Percentiles rank a stretch among this genome's conserved stretches.
phyloP scores from a whole-genome alignment of 1,140 invertebrate genomes.

The Eulimnadia texana region DNA sequence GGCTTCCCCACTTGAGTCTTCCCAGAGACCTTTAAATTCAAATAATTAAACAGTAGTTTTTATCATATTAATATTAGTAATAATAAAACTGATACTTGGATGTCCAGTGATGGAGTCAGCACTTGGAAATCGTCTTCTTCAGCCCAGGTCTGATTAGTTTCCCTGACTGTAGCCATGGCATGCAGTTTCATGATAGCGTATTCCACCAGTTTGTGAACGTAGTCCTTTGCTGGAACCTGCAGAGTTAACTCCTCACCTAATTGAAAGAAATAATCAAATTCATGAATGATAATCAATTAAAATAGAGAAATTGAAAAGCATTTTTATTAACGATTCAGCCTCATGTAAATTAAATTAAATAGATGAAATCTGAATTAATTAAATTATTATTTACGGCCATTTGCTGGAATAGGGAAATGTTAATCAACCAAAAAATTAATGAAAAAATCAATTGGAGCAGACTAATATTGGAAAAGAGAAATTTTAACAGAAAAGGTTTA shows the following conservation, averaged over 20 bases:
- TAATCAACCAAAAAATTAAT: no score
- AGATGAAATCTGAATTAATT: neutral
- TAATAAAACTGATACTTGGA: slow-evolving; percentile 27
- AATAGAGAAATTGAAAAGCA: neutral
- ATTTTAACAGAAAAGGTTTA: no score
- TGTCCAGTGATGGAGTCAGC: slow-evolving; percentile 45
- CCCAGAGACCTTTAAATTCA: slow-evolving; percentile 35
- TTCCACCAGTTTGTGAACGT: slow-evolving; percentile 54
- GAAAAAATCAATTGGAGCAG: no score
- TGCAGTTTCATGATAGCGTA: slow-evolving; percentile 58
- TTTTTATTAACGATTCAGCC: no score
- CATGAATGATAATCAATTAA: neutral
- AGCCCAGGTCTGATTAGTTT: slow-evolving; percentile 57
- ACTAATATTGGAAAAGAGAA: no score
- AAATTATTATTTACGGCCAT: slow-evolving; percentile 36
- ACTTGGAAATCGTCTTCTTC: slow-evolving; percentile 60
- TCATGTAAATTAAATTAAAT: neutral
- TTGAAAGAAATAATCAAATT: neutral
- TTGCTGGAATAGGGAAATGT: slow-evolving; percentile 41
- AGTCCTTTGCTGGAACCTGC: slow-evolving; percentile 42
- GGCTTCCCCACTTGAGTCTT: slow-evolving; percentile 39
- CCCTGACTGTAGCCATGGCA: slow-evolving; percentile 48
- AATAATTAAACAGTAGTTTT: neutral
- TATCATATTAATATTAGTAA: neutral
- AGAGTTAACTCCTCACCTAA: slow-evolving; percentile 45